Conservation (phyloP, 30 jellyfish, hydroid and myxozoan genomes). For the Hydractinia echinata region DNA sequence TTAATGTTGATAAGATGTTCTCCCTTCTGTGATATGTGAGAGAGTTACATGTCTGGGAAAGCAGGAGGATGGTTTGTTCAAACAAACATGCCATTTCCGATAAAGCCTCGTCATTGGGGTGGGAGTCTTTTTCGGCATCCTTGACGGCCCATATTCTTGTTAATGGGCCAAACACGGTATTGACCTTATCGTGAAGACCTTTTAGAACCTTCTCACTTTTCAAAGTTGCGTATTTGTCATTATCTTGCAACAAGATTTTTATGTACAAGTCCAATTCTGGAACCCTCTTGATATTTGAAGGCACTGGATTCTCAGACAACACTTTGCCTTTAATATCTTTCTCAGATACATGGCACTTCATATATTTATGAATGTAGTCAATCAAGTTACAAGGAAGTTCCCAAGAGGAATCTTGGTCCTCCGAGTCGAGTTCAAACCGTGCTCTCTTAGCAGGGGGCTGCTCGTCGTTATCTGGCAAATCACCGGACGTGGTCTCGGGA, state of each 20-base stretch:
- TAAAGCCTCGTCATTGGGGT: background rate
- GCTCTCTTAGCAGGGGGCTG: slow-evolving; percentile 1
- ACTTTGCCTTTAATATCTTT: slow-evolving; percentile 6
- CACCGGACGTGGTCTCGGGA: background rate
- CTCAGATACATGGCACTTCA: background rate
- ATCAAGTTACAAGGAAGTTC: background rate
- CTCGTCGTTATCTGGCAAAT: background rate
- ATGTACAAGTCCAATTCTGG: slow-evolving; percentile 15
- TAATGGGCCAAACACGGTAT: slow-evolving; percentile 3
- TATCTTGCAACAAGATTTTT: background rate
- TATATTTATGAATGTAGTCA: background rate
- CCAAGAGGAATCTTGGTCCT: background rate
- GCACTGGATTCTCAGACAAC: background rate
- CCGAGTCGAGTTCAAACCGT: background rate
- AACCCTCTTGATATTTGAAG: background rate
- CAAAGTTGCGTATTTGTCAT: background rate
- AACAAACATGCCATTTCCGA: slow-evolving; percentile 9
- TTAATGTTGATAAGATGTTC: background rate
- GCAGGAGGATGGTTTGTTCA: slow-evolving; percentile 5
- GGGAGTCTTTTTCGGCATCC: background rate
- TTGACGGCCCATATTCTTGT: background rate
- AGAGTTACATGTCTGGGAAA: background rate
- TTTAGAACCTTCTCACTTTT: background rate
- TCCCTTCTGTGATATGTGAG: background rate
- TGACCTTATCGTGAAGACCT: background rate